A percentile compares a stretch with the other conserved stretches of the same genome.
Conservation (phyloP, 2,888 invertebrate genomes). For the Enchytraeus crypticus region DNA sequence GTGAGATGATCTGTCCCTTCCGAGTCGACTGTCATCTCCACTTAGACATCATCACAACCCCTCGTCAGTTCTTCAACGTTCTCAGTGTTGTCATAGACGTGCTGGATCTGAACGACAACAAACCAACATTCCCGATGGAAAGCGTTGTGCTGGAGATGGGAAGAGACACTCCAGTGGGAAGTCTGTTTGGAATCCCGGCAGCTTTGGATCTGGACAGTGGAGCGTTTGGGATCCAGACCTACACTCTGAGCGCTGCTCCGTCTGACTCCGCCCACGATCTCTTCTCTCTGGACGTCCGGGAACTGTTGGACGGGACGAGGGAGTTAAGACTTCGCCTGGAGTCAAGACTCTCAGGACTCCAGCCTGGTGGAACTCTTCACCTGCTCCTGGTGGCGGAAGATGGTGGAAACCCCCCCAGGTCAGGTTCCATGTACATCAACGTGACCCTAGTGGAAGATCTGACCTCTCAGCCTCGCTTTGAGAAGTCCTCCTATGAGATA, state of each 20-base stretch:
- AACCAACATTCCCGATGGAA: conserved; percentile 15
- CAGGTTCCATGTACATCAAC: no score
- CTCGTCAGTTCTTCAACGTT: conserved; percentile 10
- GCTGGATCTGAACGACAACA: conserved; percentile 25
- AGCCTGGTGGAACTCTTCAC: no score
- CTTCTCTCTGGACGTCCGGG: conserved; percentile 2
- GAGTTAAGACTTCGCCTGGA: neutral
- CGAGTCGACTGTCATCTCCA: conserved; percentile 8
- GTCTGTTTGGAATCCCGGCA: conserved; percentile 13
- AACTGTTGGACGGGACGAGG: conserved; percentile 16
- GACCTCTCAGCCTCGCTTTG: no score
- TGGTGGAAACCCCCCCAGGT: no score
- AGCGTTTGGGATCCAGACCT: no score
- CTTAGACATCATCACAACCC: conserved; percentile 19
- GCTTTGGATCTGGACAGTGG: conserved; percentile 23
- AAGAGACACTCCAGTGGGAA: conserved; percentile 19
- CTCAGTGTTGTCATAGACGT: conserved; percentile 20
- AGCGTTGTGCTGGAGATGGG: conserved; percentile 13
- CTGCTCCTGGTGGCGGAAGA: conserved; percentile 19
- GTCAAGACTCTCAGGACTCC: no score
- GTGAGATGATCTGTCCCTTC: conserved; percentile 21
- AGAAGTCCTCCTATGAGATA: no score
- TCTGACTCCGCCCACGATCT: conserved; percentile 13
- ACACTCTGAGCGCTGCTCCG: no score
- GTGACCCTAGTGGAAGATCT: no score